phyloP scores from a whole-genome alignment of 1,140 invertebrate species.

The Hermetia illucens region DNA sequence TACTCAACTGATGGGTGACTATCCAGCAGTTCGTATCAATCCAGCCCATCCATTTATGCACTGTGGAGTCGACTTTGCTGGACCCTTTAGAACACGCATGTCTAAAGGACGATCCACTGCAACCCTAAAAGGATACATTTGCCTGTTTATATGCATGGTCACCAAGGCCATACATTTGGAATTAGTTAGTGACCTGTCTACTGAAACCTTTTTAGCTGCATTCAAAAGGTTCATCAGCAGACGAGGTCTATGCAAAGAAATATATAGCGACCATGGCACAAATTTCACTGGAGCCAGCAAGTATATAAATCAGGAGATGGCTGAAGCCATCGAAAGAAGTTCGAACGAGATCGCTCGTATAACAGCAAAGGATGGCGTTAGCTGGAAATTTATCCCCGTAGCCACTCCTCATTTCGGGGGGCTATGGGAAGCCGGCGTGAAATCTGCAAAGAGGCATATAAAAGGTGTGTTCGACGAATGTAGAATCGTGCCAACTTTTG shows the following conservation, averaged over 20 bases:
- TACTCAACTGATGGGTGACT: slow-evolving; percentile 19
- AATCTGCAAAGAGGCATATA: slow-evolving; percentile 13
- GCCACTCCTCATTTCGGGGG: too few relatives aligned
- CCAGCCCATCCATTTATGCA: slow-evolving; percentile 18
- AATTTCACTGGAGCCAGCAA: slow-evolving; percentile 23
- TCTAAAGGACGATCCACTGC: slow-evolving; percentile 3
- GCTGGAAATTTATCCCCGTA: too few relatives aligned
- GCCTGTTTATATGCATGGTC: slow-evolving; percentile 15
- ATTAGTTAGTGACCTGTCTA: slow-evolving; percentile 19
- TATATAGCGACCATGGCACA: slow-evolving; percentile 19
- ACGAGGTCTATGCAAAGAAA: slow-evolving; percentile 11
- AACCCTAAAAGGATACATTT: slow-evolving; percentile 12
- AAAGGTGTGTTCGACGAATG: slow-evolving; percentile 9
- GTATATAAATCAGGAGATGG: too few relatives aligned
- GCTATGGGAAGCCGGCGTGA: too few relatives aligned
- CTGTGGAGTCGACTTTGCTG: slow-evolving; percentile 28
- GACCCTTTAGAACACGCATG: slow-evolving; percentile 19
- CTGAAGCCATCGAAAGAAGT: too few relatives aligned
- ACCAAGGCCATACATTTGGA: slow-evolving; percentile 29
- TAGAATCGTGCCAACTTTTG: slow-evolving; percentile 9
- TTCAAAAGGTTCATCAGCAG: slow-evolving; percentile 19
- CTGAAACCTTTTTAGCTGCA: slow-evolving; percentile 19
- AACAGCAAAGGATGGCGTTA: too few relatives aligned
- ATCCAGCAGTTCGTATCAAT: slow-evolving; percentile 18
- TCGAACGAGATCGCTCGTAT: too few relatives aligned